A percentile compares a stretch with the other conserved stretches of the same genome.
Conservation (phyloP, 2,113 vertebrate species). For the Garra rufa region DNA sequence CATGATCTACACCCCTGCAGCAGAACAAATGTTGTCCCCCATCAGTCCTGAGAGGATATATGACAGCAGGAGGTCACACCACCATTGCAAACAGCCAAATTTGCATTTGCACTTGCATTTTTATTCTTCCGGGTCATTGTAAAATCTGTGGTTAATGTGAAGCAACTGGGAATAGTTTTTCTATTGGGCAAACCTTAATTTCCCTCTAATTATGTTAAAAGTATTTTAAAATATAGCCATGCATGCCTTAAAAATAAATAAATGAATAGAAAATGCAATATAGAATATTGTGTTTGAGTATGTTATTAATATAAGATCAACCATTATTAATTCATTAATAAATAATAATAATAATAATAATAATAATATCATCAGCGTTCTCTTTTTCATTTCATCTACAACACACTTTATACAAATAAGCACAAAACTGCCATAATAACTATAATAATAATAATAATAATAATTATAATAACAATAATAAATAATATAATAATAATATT, state of each 20-base stretch:
- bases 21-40: background rate
- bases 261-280: background rate
- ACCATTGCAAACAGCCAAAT: background rate
- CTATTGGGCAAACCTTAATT: background rate
- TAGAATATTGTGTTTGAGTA: background rate
- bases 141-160: background rate
- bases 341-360: background rate
- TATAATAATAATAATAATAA: no score
- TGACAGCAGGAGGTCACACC: slow-evolving; percentile 3
- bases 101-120: background rate
- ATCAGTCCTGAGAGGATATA: background rate
- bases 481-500: background rate
- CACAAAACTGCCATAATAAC: background rate
- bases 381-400: background rate
- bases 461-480: background rate
- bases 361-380: no score
- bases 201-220: background rate
- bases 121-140: background rate
- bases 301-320: background rate
- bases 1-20: background rate
- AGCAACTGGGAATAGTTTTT: background rate
- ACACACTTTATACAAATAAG: background rate
- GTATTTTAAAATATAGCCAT: background rate
- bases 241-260: background rate
- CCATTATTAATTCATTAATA: background rate